phyloP scores from a whole-genome alignment of 2,797 vertebrate genomes.

The Manis javanica region DNA sequence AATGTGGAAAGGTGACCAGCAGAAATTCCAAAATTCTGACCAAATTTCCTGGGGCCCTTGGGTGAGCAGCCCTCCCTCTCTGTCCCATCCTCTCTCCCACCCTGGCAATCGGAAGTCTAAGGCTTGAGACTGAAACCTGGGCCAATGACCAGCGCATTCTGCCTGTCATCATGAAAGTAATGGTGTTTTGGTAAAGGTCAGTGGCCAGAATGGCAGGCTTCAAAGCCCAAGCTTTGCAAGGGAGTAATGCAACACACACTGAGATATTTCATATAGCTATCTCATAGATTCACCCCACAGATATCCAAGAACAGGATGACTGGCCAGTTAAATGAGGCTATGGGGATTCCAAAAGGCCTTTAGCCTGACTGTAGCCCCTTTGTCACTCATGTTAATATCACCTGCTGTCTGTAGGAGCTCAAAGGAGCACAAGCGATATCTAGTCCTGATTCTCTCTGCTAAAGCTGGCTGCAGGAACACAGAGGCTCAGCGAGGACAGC shows the following conservation, averaged over 20 bases:
- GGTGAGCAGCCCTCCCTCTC: background rate
- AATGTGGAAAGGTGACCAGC: background rate
- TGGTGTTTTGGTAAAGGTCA: background rate
- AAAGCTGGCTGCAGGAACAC: background rate
- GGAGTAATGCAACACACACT: background rate
- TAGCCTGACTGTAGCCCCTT: background rate
- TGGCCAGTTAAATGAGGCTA: background rate
- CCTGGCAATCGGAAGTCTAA: background rate
- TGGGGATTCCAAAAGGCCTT: background rate
- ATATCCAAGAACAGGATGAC: too few relatives aligned
- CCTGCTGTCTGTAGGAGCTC: background rate
- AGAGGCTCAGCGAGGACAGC: background rate
- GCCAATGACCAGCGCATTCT: background rate
- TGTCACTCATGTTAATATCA: background rate
- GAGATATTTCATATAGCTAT: background rate
- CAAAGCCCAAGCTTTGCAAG: background rate
- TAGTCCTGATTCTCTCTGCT: background rate
- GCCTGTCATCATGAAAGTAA: background rate
- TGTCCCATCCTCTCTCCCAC: background rate
- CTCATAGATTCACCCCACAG: background rate
- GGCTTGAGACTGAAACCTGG: background rate
- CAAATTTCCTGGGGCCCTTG: background rate
- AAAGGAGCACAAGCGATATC: background rate
- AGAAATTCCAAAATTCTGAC: background rate
- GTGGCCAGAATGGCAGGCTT: background rate